Conservation (phyloP, 2,113 vertebrate species). For the Seriola aureovittata region DNA sequence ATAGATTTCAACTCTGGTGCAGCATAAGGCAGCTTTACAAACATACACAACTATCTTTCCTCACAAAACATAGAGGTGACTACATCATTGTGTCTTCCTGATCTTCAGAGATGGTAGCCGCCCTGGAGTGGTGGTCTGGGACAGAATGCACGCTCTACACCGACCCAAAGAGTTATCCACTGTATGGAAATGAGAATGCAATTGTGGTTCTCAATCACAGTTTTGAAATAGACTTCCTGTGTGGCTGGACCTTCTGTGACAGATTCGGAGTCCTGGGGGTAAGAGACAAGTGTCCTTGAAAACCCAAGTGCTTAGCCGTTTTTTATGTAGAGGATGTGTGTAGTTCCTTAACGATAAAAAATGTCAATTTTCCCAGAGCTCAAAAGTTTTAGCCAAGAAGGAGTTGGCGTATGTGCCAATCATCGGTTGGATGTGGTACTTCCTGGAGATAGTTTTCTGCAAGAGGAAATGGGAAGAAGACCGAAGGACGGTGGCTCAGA, state of each 20-base stretch:
- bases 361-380: constrained; percentile 84
- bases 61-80: neutral
- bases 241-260: constrained; percentile 96
- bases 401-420: constrained; percentile 77
- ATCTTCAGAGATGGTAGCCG: constrained; percentile 92
- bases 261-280: constrained; percentile 96
- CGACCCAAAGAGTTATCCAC: constrained; percentile 85
- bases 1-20: too few relatives aligned
- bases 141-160: constrained; percentile 93
- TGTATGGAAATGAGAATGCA: constrained; percentile 93
- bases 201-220: constrained; percentile 97
- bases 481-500: constrained; percentile 86
- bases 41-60: too few relatives aligned
- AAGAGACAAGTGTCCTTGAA: constrained; percentile 66
- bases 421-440: constrained; percentile 77
- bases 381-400: constrained; percentile 65
- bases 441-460: constrained; percentile 97
- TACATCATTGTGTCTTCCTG: neutral
- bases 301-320: too few relatives aligned
- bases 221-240: constrained; percentile 98
- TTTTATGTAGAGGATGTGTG: too few relatives aligned
- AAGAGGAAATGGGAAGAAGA: constrained; percentile 97
- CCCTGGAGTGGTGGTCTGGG: constrained; percentile 98
- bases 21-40: too few relatives aligned
- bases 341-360: too few relatives aligned